phyloP scores from a whole-genome alignment of 2,113 vertebrate genomes.

The Cottus gobio region DNA sequence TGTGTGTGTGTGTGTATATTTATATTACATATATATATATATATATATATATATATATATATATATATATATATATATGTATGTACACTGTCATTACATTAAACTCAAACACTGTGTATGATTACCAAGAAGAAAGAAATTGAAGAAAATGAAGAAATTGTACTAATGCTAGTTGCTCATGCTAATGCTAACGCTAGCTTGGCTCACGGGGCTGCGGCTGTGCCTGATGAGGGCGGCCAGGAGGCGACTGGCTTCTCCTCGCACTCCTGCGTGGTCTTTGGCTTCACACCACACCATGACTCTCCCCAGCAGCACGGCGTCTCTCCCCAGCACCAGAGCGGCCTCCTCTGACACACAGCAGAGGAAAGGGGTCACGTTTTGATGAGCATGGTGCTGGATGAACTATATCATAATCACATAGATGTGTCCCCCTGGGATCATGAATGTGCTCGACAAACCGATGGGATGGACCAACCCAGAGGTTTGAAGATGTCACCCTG shows the following conservation, averaged over 20 bases:
- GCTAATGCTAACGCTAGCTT: neutral
- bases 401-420: no score
- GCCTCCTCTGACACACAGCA: slow-evolving; percentile 81
- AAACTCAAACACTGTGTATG: neutral
- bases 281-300: slow-evolving; percentile 88
- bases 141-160: neutral
- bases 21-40: neutral
- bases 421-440: neutral
- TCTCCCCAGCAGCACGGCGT: slow-evolving; percentile 81
- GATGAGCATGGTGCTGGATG: neutral
- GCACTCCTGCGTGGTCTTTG: slow-evolving; percentile 82
- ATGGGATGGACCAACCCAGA: neutral
- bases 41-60: neutral
- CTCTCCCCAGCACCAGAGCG: slow-evolving; percentile 85
- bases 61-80: neutral
- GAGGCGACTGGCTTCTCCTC: slow-evolving; percentile 87
- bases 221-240: slow-evolving; percentile 88
- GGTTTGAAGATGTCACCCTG: neutral
- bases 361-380: neutral
- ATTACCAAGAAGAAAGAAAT: neutral
- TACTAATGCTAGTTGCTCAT: no score
- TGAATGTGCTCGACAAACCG: neutral
- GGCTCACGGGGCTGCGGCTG: slow-evolving; percentile 84
- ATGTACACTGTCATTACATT: neutral
- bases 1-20: neutral